Evolutionary conservation across 2,888 invertebrate species (phyloP), one percentile per base, ranked within the genome.

Genomic region (Timandra comae): DNA sequence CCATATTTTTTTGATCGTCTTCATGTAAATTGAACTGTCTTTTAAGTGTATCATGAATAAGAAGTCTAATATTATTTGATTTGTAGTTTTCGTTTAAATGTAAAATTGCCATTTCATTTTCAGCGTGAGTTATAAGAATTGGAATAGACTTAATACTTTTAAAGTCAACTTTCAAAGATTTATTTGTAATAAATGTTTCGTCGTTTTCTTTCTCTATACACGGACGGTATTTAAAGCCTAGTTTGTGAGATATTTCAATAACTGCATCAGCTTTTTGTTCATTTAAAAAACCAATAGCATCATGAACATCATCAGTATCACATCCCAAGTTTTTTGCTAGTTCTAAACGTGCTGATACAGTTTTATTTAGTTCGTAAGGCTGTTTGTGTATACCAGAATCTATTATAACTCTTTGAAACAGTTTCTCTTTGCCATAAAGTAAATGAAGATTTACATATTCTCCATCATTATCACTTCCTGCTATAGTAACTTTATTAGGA

Each of bases 401-500:
- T 12, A 48, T 40, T 4, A 50, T 48, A 12, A 31, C 47, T 29
- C 47, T 43, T 21, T 47, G 30, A 31, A 49, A 50, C 5, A 50
- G 12, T 12, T 35, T 28, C 27, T 41, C 43, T 22, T 48, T 35
- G n/a, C 27, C 29, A 25, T 40, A 44, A 3, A 41, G 10, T 6
- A 40, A 13, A 30, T 43, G 44, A 25, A 46, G 16, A 32, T 46
- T 38, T 8, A 45, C 42, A 31, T 48, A 40, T 10, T 36, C 35
- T 9, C 46, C 49, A 1, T 52, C 59, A 26, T 48, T 35, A 1
- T 52, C 43, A 1, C 39, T 37, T 2, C 63, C 62, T 7, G 49
- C 48, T 7, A 63, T 27, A 6, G 63, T 63, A 2, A 66, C 47
- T 36, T 49, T 45, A 12, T 50, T 41, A 3, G 30, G 25, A 12